These are phyloP conservation scores for Zaprionus lineosus DNA, from an alignment of 2,888 invertebrate genomes.

Conservation along the genomic window DNA sequence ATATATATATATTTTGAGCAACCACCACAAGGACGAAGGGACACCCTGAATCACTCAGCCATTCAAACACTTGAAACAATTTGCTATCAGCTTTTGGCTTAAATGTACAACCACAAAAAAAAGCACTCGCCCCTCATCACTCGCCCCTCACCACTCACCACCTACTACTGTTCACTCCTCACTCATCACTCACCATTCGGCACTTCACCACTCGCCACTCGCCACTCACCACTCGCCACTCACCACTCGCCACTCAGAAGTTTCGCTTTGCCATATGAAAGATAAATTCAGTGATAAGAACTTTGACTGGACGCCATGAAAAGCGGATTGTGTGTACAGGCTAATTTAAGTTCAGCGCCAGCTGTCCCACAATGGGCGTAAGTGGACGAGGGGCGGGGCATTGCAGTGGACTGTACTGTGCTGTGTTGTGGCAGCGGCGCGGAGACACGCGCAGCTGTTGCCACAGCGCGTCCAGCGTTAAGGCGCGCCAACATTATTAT, in stretches of 20 bases:
- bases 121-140: background rate
- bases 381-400: slow-evolving; percentile 26
- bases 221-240: slow-evolving; percentile 22
- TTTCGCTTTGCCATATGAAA: slow-evolving; percentile 71
- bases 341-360: slow-evolving; percentile 78
- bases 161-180: no score
- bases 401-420: no score
- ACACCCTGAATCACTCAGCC: slow-evolving; percentile 8
- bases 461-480: slow-evolving; percentile 30
- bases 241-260: slow-evolving; percentile 38
- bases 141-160: slow-evolving; percentile 11
- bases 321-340: slow-evolving; percentile 72
- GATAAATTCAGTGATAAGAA: slow-evolving; percentile 76
- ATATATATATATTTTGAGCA: background rate
- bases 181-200: slow-evolving; percentile 1
- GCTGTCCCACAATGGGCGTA: slow-evolving; percentile 59
- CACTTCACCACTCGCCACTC: slow-evolving; percentile 9
- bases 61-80: slow-evolving; percentile 1
- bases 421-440: slow-evolving; percentile 12
- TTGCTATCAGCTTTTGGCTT: no score
- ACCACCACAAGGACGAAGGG: background rate
- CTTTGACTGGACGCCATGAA: slow-evolving; percentile 55
- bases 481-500: slow-evolving; percentile 71
- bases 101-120: no score
- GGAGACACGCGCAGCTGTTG: slow-evolving; percentile 50